phyloP scores from a whole-genome alignment of 1,140 invertebrate genomes.

The Leucophenga varia region DNA sequence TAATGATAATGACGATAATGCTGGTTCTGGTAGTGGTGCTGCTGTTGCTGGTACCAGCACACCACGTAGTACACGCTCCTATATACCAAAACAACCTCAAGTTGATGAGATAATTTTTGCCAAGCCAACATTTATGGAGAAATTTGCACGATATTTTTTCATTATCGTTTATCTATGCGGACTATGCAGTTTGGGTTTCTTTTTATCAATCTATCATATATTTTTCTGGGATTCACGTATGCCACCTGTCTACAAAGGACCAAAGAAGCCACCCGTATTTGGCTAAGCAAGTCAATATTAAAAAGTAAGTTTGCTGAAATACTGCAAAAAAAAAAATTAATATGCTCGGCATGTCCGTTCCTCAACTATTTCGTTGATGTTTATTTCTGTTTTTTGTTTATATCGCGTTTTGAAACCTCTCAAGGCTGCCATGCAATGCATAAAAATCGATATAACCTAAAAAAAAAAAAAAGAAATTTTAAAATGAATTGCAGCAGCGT shows the following conservation, averaged over 20 bases:
- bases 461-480: no score
- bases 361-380: no score
- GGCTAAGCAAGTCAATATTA: constrained; percentile 15
- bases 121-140: constrained; percentile 43
- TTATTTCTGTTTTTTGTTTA: no score
- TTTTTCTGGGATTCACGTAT: constrained; percentile 54
- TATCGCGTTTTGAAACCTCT: no score
- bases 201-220: constrained; percentile 46
- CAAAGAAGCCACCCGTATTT: constrained; percentile 32
- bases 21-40: no score
- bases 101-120: constrained; percentile 42
- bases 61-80: constrained; percentile 27
- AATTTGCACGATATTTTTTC: constrained; percentile 42
- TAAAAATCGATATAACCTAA: no score
- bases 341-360: no score
- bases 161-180: constrained; percentile 47
- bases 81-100: constrained; percentile 38
- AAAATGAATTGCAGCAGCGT: no score
- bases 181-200: constrained; percentile 41
- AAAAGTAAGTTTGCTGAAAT: no score
- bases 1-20: no score
- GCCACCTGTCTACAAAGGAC: constrained; percentile 48
- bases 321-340: no score
- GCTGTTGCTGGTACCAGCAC: constrained; percentile 43
- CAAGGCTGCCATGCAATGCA: no score